These are phyloP conservation scores for Lycorma delicatula DNA, from an alignment of 1,140 invertebrate genomes.

Conservation along the genomic window DNA sequence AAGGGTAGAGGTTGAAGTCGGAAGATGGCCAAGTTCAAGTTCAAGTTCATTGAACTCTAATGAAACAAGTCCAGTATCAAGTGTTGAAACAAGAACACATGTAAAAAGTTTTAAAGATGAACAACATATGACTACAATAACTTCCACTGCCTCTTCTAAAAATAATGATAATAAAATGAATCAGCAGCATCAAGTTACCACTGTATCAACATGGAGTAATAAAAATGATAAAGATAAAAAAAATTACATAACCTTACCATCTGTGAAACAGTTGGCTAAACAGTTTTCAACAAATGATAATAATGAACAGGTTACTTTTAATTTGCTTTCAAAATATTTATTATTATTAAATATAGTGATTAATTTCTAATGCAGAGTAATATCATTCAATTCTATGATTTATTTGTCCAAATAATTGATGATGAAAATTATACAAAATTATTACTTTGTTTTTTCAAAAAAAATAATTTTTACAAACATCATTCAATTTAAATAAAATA, in stretches of 20 bases:
- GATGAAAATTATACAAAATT: background rate
- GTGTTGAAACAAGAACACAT: background rate
- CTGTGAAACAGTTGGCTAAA: slow-evolving; percentile 30
- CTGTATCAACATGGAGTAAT: background rate
- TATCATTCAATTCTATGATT: background rate
- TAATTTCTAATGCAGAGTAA: too few species aligned
- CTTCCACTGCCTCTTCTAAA: background rate
- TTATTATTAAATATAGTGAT: background rate
- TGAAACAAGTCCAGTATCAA: background rate
- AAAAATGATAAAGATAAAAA: background rate
- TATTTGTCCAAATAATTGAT: background rate
- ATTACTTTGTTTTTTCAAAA: background rate
- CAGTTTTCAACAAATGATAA: slow-evolving; percentile 25
- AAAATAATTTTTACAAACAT: background rate
- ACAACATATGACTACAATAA: background rate
- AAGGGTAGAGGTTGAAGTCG: slow-evolving; percentile 17
- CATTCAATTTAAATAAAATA: too few species aligned
- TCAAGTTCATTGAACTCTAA: too few species aligned
- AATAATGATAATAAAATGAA: too few species aligned
- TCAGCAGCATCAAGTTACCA: background rate
- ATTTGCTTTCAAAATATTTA: background rate
- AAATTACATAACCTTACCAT: slow-evolving; percentile 20
- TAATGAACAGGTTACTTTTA: slow-evolving; percentile 1
- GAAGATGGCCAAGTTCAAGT: slow-evolving; percentile 3
- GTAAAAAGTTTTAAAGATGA: background rate